Conservation (phyloP, 2,888 invertebrate species). For the Lampropteryx suffumata region DNA sequence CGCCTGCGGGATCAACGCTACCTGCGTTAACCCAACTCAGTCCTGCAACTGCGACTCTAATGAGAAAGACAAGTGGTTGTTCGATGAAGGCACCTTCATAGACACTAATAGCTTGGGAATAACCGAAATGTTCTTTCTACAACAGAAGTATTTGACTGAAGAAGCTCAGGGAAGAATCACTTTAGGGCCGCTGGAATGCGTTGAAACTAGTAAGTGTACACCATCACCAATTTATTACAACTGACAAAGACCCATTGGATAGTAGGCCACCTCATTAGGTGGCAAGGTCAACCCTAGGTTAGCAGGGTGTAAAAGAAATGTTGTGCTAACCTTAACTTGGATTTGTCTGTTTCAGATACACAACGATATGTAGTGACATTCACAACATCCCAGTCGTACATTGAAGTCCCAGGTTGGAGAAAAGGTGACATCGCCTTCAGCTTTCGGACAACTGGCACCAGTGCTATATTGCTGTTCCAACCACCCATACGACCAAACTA, state of each 20-base stretch:
- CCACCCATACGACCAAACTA: constrained; percentile 94
- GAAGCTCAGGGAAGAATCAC: constrained; percentile 94
- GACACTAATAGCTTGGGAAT: constrained; percentile 92
- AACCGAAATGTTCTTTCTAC: constrained; percentile 94
- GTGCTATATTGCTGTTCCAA: constrained; percentile 94
- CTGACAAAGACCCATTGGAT: too few species aligned
- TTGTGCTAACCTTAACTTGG: too few species aligned
- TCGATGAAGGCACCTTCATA: constrained; percentile 93
- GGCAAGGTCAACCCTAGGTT: too few species aligned
- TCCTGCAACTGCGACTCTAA: constrained; percentile 96
- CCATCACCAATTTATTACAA: too few species aligned
- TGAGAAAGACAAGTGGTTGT: constrained; percentile 91
- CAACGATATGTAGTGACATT: constrained; percentile 97
- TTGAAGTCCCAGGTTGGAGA: constrained; percentile 96
- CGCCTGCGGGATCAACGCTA: constrained; percentile 89
- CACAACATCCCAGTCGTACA: constrained; percentile 95
- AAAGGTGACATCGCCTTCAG: constrained; percentile 96
- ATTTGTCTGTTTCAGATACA: constrained; percentile 84
- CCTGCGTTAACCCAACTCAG: constrained; percentile 90
- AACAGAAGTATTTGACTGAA: constrained; percentile 91
- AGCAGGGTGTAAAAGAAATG: too few species aligned
- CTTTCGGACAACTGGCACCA: constrained; percentile 95
- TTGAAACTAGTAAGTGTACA: constrained; percentile 91
- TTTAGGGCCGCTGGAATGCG: constrained; percentile 95
- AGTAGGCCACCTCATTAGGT: too few species aligned